These are phyloP conservation scores for Serripes groenlandicus DNA, from an alignment of 2,888 invertebrate genomes.

Conservation along the genomic window DNA sequence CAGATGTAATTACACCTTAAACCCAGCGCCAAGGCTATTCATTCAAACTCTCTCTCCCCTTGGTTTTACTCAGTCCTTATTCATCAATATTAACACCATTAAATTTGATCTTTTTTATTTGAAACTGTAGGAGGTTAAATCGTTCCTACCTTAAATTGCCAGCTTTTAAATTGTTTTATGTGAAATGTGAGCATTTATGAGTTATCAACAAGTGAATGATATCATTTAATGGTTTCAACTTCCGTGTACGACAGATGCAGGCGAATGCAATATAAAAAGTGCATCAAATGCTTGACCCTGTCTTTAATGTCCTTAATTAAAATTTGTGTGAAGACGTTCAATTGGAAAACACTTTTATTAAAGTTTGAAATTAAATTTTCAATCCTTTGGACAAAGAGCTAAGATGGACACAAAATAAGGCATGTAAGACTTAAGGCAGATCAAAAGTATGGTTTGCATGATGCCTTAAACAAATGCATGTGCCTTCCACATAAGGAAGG, in stretches of 20 bases:
- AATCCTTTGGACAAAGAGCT: too few species aligned
- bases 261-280: not conserved
- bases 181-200: slow-evolving; percentile 19
- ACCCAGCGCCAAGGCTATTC: slow-evolving; percentile 15
- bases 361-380: too few species aligned
- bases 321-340: too few species aligned
- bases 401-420: too few species aligned
- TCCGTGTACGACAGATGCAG: slow-evolving; percentile 12
- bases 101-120: slow-evolving; percentile 38
- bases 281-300: too few species aligned
- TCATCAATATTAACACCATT: slow-evolving; percentile 26
- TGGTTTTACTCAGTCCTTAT: slow-evolving; percentile 14
- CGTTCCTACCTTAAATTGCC: slow-evolving; percentile 35
- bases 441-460: not conserved
- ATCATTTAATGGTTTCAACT: slow-evolving; percentile 21
- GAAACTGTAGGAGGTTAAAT: slow-evolving; percentile 33
- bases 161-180: slow-evolving; percentile 58
- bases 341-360: too few species aligned
- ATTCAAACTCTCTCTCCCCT: slow-evolving; percentile 21
- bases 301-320: too few species aligned
- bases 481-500: too few species aligned
- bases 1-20: slow-evolving; percentile 61
- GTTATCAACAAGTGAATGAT: slow-evolving; percentile 21
- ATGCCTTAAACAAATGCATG: not conserved
- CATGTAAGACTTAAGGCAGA: too few species aligned